Conservation (phyloP, 2,113 vertebrate species). For the Actinemys pallida region DNA sequence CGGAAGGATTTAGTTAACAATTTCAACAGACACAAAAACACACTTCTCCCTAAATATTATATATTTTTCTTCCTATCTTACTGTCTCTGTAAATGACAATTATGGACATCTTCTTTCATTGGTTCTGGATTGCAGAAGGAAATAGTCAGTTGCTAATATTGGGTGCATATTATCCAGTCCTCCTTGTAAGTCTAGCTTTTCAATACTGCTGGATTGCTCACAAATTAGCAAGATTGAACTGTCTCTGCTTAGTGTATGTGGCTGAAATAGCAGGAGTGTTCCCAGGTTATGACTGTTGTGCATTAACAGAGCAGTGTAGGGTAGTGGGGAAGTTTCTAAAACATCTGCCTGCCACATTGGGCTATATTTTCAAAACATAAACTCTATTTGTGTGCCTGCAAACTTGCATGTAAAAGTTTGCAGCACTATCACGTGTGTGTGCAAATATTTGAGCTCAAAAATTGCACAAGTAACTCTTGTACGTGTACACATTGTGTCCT, state of each 20-base stretch:
- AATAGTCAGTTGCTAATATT: neutral
- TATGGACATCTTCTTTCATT: neutral
- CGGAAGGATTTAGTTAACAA: neutral
- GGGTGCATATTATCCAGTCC: neutral
- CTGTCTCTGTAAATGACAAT: neutral
- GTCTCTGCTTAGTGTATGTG: neutral
- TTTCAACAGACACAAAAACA: neutral
- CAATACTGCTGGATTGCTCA: neutral
- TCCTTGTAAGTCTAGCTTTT: neutral
- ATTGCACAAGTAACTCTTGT: neutral
- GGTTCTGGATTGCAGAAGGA: neutral
- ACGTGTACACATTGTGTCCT: neutral
- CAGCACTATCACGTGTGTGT: neutral
- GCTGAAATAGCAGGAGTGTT: neutral
- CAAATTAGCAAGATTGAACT: neutral
- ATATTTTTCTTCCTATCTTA: neutral
- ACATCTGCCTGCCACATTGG: neutral
- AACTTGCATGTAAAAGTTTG: neutral
- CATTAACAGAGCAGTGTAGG: neutral
- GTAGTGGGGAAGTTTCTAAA: neutral
- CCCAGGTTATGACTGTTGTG: neutral
- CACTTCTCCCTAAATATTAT: neutral
- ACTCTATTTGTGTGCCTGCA: neutral
- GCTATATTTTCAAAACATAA: neutral
- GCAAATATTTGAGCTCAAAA: neutral